phyloP scores from a whole-genome alignment of 2,797 vertebrate species.

The Astyanax mexicanus region DNA sequence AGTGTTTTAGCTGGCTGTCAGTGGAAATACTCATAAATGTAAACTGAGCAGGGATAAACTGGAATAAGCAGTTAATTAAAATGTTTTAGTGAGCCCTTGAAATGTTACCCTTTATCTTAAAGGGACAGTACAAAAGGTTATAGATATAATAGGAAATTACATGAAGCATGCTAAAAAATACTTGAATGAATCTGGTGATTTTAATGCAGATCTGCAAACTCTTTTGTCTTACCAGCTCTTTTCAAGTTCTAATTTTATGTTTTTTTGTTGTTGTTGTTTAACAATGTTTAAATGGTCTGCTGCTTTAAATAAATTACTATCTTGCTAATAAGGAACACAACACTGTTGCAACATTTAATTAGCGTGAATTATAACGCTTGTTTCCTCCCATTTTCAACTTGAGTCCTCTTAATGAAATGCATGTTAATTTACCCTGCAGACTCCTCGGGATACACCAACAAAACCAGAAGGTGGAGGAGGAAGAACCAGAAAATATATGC shows the following conservation, averaged over 20 bases:
- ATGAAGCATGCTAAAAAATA: too few species aligned
- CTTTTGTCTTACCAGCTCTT: too few species aligned
- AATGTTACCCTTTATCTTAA: background rate
- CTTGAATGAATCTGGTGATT: too few species aligned
- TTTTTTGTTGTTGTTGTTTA: too few species aligned
- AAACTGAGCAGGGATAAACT: background rate
- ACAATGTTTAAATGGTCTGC: too few species aligned
- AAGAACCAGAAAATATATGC: background rate
- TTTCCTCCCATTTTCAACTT: background rate
- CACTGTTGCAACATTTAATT: background rate
- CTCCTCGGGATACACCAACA: slow-evolving; percentile 34
- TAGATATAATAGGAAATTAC: too few species aligned
- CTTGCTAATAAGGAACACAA: background rate
- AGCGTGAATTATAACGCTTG: background rate
- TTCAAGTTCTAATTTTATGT: too few species aligned
- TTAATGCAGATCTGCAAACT: too few species aligned
- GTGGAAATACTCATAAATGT: background rate
- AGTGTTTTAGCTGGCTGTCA: too few species aligned
- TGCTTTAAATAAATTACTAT: background rate
- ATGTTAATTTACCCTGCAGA: slow-evolving; percentile 41
- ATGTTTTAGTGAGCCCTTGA: background rate
- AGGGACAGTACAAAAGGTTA: too few species aligned
- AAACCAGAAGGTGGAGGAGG: background rate
- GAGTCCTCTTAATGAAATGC: slow-evolving; percentile 24
- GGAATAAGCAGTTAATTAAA: background rate